Evolutionary conservation across 2,888 invertebrate genomes (phyloP).

Genomic region (Colletes collaris): DNA sequence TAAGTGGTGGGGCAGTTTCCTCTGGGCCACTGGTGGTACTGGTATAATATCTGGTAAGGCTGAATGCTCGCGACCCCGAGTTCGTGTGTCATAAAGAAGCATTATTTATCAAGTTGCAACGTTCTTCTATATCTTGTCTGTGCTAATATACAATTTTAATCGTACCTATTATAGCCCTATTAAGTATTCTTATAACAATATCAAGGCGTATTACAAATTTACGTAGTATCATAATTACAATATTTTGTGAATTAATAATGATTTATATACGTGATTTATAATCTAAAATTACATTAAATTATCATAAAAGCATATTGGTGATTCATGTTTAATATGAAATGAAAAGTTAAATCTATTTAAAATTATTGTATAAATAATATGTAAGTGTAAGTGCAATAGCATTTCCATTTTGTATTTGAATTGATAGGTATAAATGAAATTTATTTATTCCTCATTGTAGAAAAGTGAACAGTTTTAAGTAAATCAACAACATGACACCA

Average conservation of each 20-base stretch:
- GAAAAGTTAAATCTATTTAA: background rate
- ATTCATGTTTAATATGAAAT: background rate
- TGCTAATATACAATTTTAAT: no score
- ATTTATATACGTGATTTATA: background rate
- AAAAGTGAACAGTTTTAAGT: background rate
- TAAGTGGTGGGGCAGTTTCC: no score
- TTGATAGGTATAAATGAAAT: background rate
- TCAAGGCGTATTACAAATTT: slow-evolving; percentile 9
- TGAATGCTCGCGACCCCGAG: no score
- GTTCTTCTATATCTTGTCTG: no score
- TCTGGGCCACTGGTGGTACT: no score
- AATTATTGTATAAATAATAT: slow-evolving; percentile 4
- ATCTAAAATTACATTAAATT: slow-evolving; percentile 2
- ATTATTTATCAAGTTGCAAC: no score
- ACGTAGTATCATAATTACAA: background rate
- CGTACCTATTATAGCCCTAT: no score
- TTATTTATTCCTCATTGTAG: background rate
- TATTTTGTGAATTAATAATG: slow-evolving; percentile 2
- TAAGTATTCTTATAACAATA: background rate
- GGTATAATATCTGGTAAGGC: no score
- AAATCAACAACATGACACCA: slow-evolving; percentile 87
- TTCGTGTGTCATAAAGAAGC: no score
- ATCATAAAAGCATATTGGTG: background rate
- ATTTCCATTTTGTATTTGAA: background rate
- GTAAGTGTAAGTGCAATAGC: background rate